Percentiles rank a stretch among this genome's conserved stretches.
Evolutionary conservation across 1,140 invertebrate genomes (phyloP).

Genomic region (Ceratosolen solmsi): DNA sequence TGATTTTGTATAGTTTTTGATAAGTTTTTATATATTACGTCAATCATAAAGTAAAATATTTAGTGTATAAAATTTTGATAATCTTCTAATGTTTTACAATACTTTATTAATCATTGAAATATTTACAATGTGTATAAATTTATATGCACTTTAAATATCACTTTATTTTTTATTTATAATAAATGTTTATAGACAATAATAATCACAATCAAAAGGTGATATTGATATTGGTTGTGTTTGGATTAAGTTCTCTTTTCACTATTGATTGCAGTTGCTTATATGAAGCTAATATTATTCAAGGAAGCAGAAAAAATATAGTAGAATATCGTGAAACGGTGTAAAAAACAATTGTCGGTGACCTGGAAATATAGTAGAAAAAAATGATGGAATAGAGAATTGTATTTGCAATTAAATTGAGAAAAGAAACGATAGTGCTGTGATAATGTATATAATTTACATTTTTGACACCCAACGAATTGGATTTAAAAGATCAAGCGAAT

Average conservation of each 20-base stretch:
- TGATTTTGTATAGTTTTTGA: too few relatives aligned
- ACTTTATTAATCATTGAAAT: too few relatives aligned
- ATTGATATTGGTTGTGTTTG: background rate
- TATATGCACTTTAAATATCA: too few relatives aligned
- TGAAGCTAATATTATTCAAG: background rate
- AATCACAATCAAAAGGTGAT: too few relatives aligned
- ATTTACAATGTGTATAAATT: too few relatives aligned
- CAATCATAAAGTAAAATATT: too few relatives aligned
- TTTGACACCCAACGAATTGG: background rate
- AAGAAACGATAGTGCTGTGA: background rate
- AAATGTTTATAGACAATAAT: too few relatives aligned
- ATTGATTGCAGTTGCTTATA: background rate
- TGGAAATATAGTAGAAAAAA: background rate
- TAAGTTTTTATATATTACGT: too few relatives aligned
- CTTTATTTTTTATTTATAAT: too few relatives aligned
- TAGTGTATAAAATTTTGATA: too few relatives aligned
- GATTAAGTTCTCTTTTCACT: background rate
- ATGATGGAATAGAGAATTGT: background rate
- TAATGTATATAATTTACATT: constrained; percentile 23
- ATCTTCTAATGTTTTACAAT: too few relatives aligned
- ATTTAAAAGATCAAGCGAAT: background rate
- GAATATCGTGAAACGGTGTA: constrained; percentile 21
- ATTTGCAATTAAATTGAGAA: background rate
- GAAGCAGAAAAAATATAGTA: background rate
- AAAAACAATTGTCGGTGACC: background rate